Conservation (phyloP, 2,797 vertebrate species). For the Poliocrania exsul region DNA sequence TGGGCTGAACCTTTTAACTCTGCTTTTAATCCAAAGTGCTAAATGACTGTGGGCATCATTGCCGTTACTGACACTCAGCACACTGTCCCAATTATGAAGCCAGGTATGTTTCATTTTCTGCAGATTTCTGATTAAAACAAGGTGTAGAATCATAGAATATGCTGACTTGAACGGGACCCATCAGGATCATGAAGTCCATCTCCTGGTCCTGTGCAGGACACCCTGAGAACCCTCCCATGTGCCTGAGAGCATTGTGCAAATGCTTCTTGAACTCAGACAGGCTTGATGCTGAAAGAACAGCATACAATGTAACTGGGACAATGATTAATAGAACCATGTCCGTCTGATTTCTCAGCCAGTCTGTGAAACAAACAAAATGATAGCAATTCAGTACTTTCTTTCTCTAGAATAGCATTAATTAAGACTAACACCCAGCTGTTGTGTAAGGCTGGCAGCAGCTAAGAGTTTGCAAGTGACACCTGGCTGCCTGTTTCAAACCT, state of each 20-base stretch:
- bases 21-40: neutral
- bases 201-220: neutral
- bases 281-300: neutral
- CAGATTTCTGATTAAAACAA: neutral
- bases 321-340: neutral
- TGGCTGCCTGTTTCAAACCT: neutral
- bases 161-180: neutral
- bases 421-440: neutral
- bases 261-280: neutral
- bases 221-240: neutral
- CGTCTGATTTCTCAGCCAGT: neutral
- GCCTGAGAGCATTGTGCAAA: neutral
- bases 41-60: neutral
- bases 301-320: neutral
- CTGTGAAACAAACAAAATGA: neutral
- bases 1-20: neutral
- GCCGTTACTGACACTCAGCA: accelerated
- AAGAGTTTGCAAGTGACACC: neutral
- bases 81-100: neutral
- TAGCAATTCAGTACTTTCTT: neutral
- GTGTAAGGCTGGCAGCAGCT: neutral
- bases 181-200: neutral
- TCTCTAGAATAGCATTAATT: neutral
- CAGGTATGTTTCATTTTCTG: neutral
- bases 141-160: neutral